Conservation (phyloP, 1,140 invertebrate species). For the Grapholita molesta region DNA sequence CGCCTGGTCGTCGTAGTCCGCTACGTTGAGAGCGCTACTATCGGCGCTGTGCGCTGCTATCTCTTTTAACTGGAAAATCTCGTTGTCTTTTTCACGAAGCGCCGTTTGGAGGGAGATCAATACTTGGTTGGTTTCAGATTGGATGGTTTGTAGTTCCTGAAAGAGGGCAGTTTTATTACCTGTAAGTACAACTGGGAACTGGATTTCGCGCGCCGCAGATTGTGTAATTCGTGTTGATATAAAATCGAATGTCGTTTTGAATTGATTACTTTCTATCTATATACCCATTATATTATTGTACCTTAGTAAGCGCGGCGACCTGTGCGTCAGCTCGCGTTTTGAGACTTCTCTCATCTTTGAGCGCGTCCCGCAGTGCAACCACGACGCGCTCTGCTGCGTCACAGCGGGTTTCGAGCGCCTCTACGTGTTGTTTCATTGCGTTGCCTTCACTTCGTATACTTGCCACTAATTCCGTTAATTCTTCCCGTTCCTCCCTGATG, state of each 20-base stretch:
- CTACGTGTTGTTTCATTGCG: slow-evolving; percentile 36
- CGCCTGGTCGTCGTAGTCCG: slow-evolving; percentile 31
- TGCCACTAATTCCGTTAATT: slow-evolving; percentile 36
- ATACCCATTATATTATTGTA: neutral
- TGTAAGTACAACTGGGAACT: too few species aligned
- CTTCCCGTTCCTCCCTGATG: slow-evolving; percentile 53
- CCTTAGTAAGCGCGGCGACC: slow-evolving; percentile 42
- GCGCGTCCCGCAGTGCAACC: slow-evolving; percentile 45
- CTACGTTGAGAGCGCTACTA: slow-evolving; percentile 37
- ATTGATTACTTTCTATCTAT: too few species aligned
- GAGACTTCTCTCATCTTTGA: slow-evolving; percentile 50
- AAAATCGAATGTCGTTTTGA: neutral
- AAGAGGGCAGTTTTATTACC: too few species aligned
- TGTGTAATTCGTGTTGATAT: too few species aligned
- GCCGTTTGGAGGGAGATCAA: slow-evolving; percentile 48
- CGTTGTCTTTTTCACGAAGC: slow-evolving; percentile 50
- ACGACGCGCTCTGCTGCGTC: slow-evolving; percentile 44
- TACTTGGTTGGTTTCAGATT: slow-evolving; percentile 49
- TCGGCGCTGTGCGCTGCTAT: slow-evolving; percentile 33
- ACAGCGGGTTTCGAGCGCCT: slow-evolving; percentile 38
- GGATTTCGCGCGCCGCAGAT: too few species aligned
- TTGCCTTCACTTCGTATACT: slow-evolving; percentile 38
- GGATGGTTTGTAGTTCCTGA: slow-evolving; percentile 53
- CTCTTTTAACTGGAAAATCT: slow-evolving; percentile 44
- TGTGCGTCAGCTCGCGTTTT: slow-evolving; percentile 44